Conservation (phyloP, 2,888 invertebrate species). For the Eretmocerus hayati region DNA sequence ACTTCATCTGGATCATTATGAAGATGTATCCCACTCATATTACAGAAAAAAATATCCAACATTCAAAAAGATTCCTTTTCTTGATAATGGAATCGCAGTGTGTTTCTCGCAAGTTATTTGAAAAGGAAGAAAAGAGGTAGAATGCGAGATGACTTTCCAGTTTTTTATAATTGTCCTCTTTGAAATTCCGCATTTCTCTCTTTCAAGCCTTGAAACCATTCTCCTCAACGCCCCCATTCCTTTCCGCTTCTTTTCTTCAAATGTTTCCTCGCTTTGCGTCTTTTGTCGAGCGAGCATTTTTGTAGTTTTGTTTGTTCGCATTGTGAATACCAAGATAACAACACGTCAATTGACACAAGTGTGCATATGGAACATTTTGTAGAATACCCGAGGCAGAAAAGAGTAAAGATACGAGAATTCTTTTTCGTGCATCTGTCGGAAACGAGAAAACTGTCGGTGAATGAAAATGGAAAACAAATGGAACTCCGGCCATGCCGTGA, state of each 20-base stretch:
- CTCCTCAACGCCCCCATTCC: slow-evolving; percentile 7
- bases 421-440: not conserved
- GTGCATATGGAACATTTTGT: slow-evolving; percentile 18
- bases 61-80: too few relatives aligned
- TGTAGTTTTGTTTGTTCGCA: slow-evolving; percentile 27
- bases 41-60: too few relatives aligned
- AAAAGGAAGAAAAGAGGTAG: not conserved
- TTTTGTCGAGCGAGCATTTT: not conserved
- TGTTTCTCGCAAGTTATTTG: too few relatives aligned
- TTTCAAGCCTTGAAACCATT: not conserved
- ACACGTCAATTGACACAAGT: slow-evolving; percentile 38
- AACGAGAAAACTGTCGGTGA: not conserved
- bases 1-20: too few relatives aligned
- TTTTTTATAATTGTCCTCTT: slow-evolving; percentile 6
- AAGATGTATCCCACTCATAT: too few relatives aligned
- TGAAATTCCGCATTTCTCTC: slow-evolving; percentile 7
- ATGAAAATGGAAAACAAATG: too few relatives aligned
- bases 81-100: too few relatives aligned
- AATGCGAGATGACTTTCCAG: slow-evolving; percentile 6
- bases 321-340: slow-evolving; percentile 34
- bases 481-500: too few relatives aligned
- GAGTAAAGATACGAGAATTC: not conserved
- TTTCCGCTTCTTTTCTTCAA: slow-evolving; percentile 1
- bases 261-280: not conserved
- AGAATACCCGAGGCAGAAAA: not conserved